Conservation (phyloP, 2,888 invertebrate genomes). For the Sceliomorpha sp. region DNA sequence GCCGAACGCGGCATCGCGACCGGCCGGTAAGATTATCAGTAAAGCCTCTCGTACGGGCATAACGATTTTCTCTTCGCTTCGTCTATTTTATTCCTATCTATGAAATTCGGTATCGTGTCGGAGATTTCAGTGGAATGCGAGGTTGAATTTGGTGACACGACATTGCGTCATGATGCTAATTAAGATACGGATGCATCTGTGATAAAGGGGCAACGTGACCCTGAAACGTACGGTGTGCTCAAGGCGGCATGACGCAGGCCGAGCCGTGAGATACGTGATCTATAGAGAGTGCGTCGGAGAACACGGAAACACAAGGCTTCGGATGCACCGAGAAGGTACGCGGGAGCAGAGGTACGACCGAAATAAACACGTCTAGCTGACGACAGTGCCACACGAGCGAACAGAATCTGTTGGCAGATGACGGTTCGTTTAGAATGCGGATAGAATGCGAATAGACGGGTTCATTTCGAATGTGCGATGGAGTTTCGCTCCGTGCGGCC, state of each 20-base stretch:
- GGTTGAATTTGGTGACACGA: background rate
- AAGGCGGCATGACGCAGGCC: constrained; percentile 36
- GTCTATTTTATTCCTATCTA: too few relatives aligned
- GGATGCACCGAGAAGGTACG: constrained; percentile 18
- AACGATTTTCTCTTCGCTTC: background rate
- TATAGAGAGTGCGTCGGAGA: constrained; percentile 35
- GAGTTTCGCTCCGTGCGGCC: too few relatives aligned
- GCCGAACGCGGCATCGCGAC: constrained; percentile 52
- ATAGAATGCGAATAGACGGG: too few relatives aligned
- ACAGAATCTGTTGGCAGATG: too few relatives aligned
- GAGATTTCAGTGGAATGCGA: too few relatives aligned
- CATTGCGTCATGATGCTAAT: constrained; percentile 23
- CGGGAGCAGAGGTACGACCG: too few relatives aligned
- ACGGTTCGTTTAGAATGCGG: too few relatives aligned
- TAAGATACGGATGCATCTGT: constrained; percentile 8
- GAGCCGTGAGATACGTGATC: constrained; percentile 36
- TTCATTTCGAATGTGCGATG: too few relatives aligned
- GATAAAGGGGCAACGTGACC: constrained; percentile 44
- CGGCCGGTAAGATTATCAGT: constrained; percentile 44
- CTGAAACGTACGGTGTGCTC: constrained; percentile 35
- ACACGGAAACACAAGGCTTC: constrained; percentile 26
- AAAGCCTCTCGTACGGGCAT: background rate
- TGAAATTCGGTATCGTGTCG: too few relatives aligned
- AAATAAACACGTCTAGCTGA: too few relatives aligned
- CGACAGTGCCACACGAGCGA: too few relatives aligned